Base-by-base conservation (phyloP, 2,888 invertebrate genomes). In the Noctua janthina region DNA sequence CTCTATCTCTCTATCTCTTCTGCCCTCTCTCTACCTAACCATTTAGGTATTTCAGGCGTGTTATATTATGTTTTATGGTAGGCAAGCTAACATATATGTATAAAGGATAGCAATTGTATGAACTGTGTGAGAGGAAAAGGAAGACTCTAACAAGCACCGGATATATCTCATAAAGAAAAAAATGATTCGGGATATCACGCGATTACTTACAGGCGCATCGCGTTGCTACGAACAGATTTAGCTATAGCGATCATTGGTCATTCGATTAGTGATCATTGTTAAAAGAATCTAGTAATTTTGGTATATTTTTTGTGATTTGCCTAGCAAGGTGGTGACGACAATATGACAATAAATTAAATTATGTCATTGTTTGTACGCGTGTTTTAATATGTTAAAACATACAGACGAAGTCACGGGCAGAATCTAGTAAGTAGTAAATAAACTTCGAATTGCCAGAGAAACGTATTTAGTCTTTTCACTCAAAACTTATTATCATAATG, bases 81-180 rank as follows among this genome's bases (percentile, higher is more conserved):
- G n/a, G 13, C 29, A 20, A 13, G 8, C 29, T 29, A 29, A 74
- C 6, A 35, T 2, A 46, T 49, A 66, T 79, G 13, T 20, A 13
- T 51, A 62, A 64, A 73, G 39, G 7, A n/a, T 35, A 23, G 17
- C 17, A 51, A n/a, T 17, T 39, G n/a, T 62, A 81, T 62, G 62
- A 73, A 15, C 62, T 43, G 43, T 73, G 51, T 73, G 20, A 74
- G 82, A 74, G 62, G 74, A 62, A 74, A 74, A 54, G 79, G 82
- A 82, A 82, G 62, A 62, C n/a, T 20, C 20, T 62, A 74, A 74
- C 49, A 74, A 81, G 82, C 43, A 13, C 20, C 82, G 82, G 79
- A 79, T 46, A 82, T 54, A 82, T 79, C 62, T 74, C n/a, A 79
- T 74, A 74, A 82, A 79, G 62, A 82, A 82, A 81, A 51, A 62